Evolutionary conservation across 2,113 vertebrate genomes (phyloP), one percentile per base, ranked within the genome.

Genomic region (Daphoenositta chrysoptera): DNA sequence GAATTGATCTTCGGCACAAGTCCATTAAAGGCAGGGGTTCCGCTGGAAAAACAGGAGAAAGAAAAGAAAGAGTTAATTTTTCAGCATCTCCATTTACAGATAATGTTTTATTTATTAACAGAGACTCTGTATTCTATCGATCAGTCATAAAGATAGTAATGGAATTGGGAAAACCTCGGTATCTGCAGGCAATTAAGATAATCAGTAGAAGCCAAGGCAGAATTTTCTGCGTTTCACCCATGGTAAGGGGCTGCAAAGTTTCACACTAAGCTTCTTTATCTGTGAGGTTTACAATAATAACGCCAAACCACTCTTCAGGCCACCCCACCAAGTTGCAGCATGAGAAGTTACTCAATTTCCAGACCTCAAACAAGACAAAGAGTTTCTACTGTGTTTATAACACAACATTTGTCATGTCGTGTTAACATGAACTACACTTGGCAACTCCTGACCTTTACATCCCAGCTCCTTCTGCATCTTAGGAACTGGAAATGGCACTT

Each of bases 11-110:
- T 96, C 99, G 98, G 97, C 99, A 99, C 97, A 99, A 97, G 97
- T 99, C 99, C 99, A 99, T 99, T 96, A 99, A 98, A 23, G 99
- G 99, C 96, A 99, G 96, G 93, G 99, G 99, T 97, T 99, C 99
- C 33, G 99, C 99, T 99, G 98, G 27, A 97, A 94, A 91, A 82
- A 96, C 1, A 97, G 47, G 73, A 96, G 47, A 58, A 30, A 66
- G 76, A 61, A 5, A 37, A 91, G 5, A 70, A 37, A 73, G 39
- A 65, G 77, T 94, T 80, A 95, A 30, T 87, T 82, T 84, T 63
- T 44, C 63, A 83, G 40, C 57, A 45, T 68, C 44, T 82, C 50
- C 44, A 83, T 42, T 89, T 77, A 58, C 39, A 65, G 31, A 17
- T 23, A 53, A 24, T 23, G 24, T 39, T 75, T 95, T 87, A 57